Conservation (phyloP, 2,888 invertebrate genomes). For the Pelosia muscerda region DNA sequence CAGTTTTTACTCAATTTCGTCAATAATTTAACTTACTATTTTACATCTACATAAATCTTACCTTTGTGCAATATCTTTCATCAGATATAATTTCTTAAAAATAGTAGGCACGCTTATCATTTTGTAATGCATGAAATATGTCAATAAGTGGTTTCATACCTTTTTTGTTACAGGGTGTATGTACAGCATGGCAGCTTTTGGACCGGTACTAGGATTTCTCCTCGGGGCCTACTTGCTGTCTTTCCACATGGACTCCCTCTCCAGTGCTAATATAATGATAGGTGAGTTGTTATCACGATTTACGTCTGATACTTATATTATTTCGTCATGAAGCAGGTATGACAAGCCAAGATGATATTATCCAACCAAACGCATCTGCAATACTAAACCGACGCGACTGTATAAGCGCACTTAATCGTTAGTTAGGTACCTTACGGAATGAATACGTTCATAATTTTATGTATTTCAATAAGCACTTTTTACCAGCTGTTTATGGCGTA, state of each 20-base stretch:
- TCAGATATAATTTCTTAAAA: neutral
- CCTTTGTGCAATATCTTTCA: neutral
- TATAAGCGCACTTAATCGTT: neutral
- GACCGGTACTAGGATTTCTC: constrained; percentile 97
- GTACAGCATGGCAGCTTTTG: constrained; percentile 98
- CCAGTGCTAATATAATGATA: constrained; percentile 90
- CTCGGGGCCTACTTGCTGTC: constrained; percentile 96
- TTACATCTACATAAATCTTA: too few relatives aligned
- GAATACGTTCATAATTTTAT: neutral
- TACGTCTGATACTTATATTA: neutral
- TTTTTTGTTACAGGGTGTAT: constrained; percentile 91
- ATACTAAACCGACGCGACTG: neutral
- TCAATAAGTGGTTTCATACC: constrained; percentile 10
- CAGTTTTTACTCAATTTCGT: too few relatives aligned
- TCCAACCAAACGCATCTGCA: neutral
- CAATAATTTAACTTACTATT: too few relatives aligned
- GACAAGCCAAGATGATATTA: neutral
- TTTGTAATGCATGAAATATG: neutral
- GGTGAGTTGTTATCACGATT: constrained; percentile 79
- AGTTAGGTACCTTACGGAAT: too few relatives aligned
- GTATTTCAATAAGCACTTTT: too few relatives aligned
- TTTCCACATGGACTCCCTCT: constrained; percentile 96
- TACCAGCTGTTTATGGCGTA: too few relatives aligned
- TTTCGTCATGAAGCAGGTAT: neutral
- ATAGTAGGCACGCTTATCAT: neutral